Evolutionary conservation across 2,113 vertebrate species (phyloP).

Genomic region (Hippocampus comes): DNA sequence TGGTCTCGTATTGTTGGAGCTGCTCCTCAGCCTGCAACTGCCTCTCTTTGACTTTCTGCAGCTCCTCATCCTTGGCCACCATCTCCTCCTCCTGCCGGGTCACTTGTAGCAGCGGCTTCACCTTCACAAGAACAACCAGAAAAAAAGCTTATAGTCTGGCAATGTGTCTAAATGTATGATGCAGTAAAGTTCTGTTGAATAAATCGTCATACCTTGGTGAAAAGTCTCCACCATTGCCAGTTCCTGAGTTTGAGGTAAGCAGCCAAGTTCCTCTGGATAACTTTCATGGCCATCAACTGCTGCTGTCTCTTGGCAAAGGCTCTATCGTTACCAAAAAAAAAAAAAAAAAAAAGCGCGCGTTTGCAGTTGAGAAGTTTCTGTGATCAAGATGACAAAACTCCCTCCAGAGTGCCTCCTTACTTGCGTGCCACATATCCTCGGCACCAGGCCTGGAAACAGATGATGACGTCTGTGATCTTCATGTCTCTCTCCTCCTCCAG

Average conservation of each 20-base stretch:
- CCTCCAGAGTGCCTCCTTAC: conserved; percentile 57
- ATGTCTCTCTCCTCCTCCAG: conserved; percentile 96
- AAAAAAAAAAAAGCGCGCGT: accelerated
- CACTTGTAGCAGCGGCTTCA: conserved; percentile 94
- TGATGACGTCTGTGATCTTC: conserved; percentile 98
- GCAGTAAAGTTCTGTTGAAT: background rate
- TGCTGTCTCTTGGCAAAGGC: conserved; percentile 93
- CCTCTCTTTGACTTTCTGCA: conserved; percentile 85
- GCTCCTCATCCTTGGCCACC: conserved; percentile 89
- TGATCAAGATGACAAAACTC: background rate
- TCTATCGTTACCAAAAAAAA: conserved; percentile 57
- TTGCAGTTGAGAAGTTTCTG: background rate
- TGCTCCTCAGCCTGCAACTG: conserved; percentile 80
- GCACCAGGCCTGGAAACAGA: conserved; percentile 96
- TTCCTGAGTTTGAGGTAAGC: conserved; percentile 97
- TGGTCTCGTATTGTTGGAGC: conserved; percentile 78
- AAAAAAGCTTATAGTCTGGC: background rate
- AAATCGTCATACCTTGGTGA: conserved; percentile 84
- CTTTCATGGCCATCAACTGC: conserved; percentile 93
- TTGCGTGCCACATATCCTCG: conserved; percentile 94
- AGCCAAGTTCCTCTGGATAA: conserved; percentile 95
- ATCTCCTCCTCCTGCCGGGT: conserved; percentile 95
- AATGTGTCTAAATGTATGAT: background rate
- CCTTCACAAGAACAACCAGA: conserved; percentile 63
- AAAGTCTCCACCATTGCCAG: conserved; percentile 99